phyloP scores from a whole-genome alignment of 2,113 vertebrate genomes.

The Megalops atlanticus region DNA sequence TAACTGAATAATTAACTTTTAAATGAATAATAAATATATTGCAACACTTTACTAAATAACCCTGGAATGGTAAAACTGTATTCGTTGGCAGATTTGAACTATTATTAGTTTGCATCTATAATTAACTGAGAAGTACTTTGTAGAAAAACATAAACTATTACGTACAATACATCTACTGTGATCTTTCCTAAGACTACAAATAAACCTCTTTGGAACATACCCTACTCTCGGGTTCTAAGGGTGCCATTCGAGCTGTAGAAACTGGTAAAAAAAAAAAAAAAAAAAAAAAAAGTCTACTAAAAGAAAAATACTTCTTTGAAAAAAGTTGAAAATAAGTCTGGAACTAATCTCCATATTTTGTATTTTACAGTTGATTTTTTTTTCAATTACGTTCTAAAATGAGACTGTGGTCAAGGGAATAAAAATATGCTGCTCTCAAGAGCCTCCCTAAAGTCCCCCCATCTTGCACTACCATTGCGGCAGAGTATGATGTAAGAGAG shows the following conservation, averaged over 20 bases:
- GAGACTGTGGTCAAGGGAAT: neutral
- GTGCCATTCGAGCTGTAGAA: neutral
- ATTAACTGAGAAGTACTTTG: neutral
- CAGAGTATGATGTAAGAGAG: slow-evolving; percentile 28
- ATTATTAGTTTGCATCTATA: neutral
- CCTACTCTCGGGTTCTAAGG: neutral
- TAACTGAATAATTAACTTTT: no score
- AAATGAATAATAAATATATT: neutral
- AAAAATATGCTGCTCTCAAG: neutral
- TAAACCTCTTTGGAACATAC: neutral
- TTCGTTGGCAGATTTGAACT: neutral
- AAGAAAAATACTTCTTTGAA: no score
- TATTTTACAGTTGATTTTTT: neutral
- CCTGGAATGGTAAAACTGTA: neutral
- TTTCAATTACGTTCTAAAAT: neutral
- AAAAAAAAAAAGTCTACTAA: no score
- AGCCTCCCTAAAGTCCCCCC: slow-evolving; percentile 26
- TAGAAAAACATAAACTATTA: neutral
- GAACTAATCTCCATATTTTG: neutral
- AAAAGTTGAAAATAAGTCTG: no score
- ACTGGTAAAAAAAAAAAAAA: neutral
- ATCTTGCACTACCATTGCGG: slow-evolving; percentile 24
- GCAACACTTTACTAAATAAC: neutral
- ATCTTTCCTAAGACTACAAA: neutral
- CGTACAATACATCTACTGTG: neutral